Percentiles rank a stretch among this genome's conserved stretches.
phyloP scores from a whole-genome alignment of 1,140 invertebrate species.

The Hormaphis cornu region DNA sequence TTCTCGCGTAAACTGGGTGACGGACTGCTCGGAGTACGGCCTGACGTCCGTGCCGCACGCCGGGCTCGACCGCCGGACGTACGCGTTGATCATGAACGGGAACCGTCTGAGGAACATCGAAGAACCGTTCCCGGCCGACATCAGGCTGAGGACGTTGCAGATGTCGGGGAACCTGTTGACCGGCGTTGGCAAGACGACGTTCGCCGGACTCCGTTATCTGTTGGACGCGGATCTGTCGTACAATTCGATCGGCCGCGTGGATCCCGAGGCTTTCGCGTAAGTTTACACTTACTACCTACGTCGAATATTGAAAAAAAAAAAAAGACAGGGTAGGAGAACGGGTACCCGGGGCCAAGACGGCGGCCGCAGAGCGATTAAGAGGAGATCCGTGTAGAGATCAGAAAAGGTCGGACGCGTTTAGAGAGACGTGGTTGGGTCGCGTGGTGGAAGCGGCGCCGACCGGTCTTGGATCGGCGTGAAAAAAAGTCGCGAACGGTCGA shows the following conservation, averaged over 20 bases:
- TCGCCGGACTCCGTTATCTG: conserved; percentile 54
- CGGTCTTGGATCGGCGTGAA: too few species aligned
- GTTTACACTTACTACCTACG: too few species aligned
- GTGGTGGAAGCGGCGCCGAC: too few species aligned
- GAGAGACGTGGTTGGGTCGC: too few species aligned
- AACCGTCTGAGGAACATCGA: conserved; percentile 54
- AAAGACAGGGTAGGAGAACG: too few species aligned
- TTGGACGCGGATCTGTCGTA: conserved; percentile 59
- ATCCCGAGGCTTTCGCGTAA: conserved; percentile 59
- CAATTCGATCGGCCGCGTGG: conserved; percentile 53
- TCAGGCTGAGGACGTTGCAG: conserved; percentile 59
- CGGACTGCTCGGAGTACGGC: conserved; percentile 64
- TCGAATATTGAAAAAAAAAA: too few species aligned
- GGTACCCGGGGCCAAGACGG: too few species aligned
- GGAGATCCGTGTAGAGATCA: too few species aligned
- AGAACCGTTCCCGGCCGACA: conserved; percentile 53
- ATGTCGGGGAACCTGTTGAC: conserved; percentile 57
- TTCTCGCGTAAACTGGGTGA: conserved; percentile 65
- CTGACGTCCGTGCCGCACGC: conserved; percentile 56
- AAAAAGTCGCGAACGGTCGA: too few species aligned
- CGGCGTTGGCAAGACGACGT: conserved; percentile 51
- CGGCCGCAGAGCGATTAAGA: too few species aligned
- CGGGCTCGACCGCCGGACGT: conserved; percentile 54
- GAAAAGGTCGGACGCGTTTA: too few species aligned
- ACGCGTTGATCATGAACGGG: conserved; percentile 59